Evolutionary conservation across 2,797 vertebrate genomes (phyloP), one percentile per base, ranked within the genome.

Genomic region (Peromyscus aztecus): DNA sequence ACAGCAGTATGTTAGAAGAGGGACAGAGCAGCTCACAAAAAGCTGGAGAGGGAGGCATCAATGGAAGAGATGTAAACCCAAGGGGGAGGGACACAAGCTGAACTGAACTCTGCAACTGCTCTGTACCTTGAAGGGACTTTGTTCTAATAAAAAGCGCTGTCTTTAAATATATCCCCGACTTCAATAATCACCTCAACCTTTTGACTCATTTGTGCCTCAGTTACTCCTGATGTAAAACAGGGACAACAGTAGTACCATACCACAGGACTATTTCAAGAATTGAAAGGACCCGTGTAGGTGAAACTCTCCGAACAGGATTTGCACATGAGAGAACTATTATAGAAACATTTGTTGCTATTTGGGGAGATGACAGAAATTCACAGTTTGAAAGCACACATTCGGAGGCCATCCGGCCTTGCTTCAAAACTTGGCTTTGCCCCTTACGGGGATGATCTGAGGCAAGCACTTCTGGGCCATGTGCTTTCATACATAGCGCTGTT

Each of bases 111-210:
- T 76, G 29, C 6, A 52, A 4, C 34, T 65, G 49, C 40, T 23
- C 6, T 6, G 6, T 21, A 31, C 31, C n/a, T 94, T n/a, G 67
- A 31, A 76, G 0, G 24, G 63, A 73, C 63, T 92, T 88, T 65
- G 37, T 65, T 34, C n/a, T 46, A 46, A 52, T 57, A 37, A 34
- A 34, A 87, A 31, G 4, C 9, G 63, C 63, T 46, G 8, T 59
- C 24, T 91, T 40, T 80, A 59, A 80, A 27, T 16, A 75, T 0
- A 65, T 17, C 23, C 7, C 85, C 37, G 27, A 16, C 8, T 27
- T 84, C 52, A 75, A 27, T 84, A 40, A 67, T 29, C 23, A n/a
- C 63, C 78, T 82, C 69, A 88, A 82, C 17, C 67, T 89, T 92
- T 87, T 29, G 43, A 82, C 0, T 67, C 2, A 6, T 31, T 24